Evolutionary conservation across 2,113 vertebrate genomes (phyloP).

Genomic region (Suricata suricatta): DNA sequence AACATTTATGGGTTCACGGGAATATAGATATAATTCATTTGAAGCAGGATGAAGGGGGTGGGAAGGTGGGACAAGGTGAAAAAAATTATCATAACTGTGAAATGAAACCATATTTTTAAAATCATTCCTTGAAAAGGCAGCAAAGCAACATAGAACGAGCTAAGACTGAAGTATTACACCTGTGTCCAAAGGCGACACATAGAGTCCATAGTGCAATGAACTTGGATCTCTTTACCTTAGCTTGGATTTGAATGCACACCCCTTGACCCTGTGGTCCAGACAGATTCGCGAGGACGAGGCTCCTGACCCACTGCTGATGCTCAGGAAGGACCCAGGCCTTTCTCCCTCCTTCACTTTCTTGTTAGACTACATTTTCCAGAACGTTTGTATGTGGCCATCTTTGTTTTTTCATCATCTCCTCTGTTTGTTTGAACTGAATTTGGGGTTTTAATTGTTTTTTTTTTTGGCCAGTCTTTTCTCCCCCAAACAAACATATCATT

Average conservation of each 20-base stretch:
- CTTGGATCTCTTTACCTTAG: neutral
- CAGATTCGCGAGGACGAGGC: rapidly evolving
- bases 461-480: neutral
- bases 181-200: neutral
- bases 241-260: rapidly evolving
- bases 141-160: rapidly evolving
- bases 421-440: neutral
- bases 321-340: rapidly evolving
- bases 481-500: neutral
- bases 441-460: neutral
- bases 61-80: neutral
- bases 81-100: neutral
- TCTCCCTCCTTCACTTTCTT: neutral
- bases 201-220: rapidly evolving
- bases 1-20: too few species aligned
- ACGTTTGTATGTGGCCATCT: neutral
- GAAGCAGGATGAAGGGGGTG: neutral
- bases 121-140: neutral
- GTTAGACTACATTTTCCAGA: neutral
- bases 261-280: rapidly evolving
- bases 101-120: neutral
- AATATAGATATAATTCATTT: neutral
- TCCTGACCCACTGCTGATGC: neutral
- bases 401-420: neutral
- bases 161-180: rapidly evolving